These are phyloP conservation scores for Agrotis ipsilon DNA, from an alignment of 2,888 invertebrate genomes.

Conservation along the genomic window DNA sequence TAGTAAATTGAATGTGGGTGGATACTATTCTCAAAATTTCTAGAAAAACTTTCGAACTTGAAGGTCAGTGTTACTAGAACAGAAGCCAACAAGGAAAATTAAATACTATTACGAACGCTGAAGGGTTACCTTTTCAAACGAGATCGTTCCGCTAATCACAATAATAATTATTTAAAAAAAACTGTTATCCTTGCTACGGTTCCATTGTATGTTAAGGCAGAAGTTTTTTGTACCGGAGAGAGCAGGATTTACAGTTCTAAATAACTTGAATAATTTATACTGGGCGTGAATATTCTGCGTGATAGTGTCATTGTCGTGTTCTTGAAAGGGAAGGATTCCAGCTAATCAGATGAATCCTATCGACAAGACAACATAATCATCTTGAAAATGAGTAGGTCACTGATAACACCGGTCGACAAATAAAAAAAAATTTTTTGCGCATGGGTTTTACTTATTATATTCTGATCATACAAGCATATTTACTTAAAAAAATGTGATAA, in stretches of 20 bases:
- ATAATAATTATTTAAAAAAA: constrained; percentile 17
- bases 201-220: constrained; percentile 47
- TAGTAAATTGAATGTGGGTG: no score
- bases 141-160: constrained; percentile 1
- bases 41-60: background rate
- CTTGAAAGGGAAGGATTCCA: background rate
- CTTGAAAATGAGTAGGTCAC: no score
- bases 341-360: background rate
- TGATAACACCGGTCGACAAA: no score
- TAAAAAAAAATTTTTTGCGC: no score
- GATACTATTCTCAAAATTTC: background rate
- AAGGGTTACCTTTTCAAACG: constrained; percentile 8
- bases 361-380: background rate
- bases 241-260: background rate
- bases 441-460: no score
- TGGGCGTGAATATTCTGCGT: constrained; percentile 5
- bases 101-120: background rate
- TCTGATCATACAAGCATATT: no score
- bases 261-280: background rate
- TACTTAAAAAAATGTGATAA: no score
- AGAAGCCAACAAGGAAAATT: background rate
- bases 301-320: background rate
- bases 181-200: constrained; percentile 46
- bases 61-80: background rate
- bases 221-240: constrained; percentile 8